phyloP scores from a whole-genome alignment of 2,797 vertebrate species.

The Arctocebus calabarensis region DNA sequence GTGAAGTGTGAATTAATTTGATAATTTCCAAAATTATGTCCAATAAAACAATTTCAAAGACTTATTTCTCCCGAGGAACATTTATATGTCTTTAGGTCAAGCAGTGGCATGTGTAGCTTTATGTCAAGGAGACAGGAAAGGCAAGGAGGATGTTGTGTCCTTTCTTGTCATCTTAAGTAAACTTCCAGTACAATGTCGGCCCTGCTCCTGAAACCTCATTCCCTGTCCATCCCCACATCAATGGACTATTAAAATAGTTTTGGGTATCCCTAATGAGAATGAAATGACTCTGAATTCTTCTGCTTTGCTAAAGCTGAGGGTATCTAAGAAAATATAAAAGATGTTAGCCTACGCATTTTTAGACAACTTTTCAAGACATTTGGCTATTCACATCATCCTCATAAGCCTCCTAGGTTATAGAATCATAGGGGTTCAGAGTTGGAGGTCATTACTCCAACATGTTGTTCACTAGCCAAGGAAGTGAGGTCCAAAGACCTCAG shows the following conservation, averaged over 20 bases:
- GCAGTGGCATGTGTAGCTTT: background rate
- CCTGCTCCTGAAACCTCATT: background rate
- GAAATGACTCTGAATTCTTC: background rate
- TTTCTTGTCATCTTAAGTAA: background rate
- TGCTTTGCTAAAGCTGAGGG: background rate
- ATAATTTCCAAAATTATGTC: constrained; percentile 11
- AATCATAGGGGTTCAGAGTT: background rate
- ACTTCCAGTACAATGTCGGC: background rate
- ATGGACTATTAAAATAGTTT: background rate
- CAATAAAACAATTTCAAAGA: background rate
- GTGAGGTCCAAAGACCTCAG: background rate
- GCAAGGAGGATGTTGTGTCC: background rate
- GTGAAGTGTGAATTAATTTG: constrained; percentile 18
- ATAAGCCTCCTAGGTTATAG: background rate
- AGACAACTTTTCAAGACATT: background rate
- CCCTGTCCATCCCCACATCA: background rate
- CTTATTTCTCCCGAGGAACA: background rate
- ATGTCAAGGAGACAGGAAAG: background rate
- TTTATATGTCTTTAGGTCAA: background rate
- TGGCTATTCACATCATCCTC: background rate
- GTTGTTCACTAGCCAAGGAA: background rate
- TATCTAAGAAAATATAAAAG: background rate
- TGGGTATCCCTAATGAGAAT: background rate
- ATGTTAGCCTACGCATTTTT: background rate
- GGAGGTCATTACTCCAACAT: background rate